Evolutionary conservation across 2,888 invertebrate genomes (phyloP).

Genomic region (Lithophane leautieri): DNA sequence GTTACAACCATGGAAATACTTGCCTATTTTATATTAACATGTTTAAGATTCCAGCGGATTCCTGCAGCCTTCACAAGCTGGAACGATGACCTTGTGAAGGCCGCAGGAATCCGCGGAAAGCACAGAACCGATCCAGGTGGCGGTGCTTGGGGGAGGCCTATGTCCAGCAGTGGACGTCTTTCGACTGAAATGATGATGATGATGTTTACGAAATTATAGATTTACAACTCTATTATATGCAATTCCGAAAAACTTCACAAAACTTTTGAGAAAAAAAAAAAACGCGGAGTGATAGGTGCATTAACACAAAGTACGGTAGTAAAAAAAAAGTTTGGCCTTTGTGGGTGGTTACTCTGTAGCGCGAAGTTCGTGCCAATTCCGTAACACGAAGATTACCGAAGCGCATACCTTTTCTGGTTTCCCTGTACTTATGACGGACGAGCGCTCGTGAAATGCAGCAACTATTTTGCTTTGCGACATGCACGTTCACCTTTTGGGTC

Average conservation of each 20-base stretch:
- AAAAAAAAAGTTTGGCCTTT: neutral
- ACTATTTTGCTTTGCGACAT: conserved; percentile 10
- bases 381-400: neutral
- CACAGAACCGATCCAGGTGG: too few relatives aligned
- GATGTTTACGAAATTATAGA: neutral
- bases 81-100: too few relatives aligned
- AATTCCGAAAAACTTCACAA: neutral
- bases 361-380: neutral
- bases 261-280: neutral
- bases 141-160: too few relatives aligned
- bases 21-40: neutral
- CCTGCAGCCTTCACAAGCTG: too few relatives aligned
- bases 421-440: neutral
- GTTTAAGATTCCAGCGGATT: too few relatives aligned
- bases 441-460: conserved; percentile 24
- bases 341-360: neutral
- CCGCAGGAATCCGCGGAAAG: too few relatives aligned
- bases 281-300: neutral
- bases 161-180: too few relatives aligned
- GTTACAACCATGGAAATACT: neutral
- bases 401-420: neutral
- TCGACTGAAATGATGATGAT: too few relatives aligned
- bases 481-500: conserved; percentile 10
- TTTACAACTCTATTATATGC: neutral
- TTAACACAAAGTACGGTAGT: neutral